Percentiles rank a stretch among this genome's conserved stretches.
phyloP scores from a whole-genome alignment of 64 coral and sea anemone genomes.

The Platygyra sinensis region DNA sequence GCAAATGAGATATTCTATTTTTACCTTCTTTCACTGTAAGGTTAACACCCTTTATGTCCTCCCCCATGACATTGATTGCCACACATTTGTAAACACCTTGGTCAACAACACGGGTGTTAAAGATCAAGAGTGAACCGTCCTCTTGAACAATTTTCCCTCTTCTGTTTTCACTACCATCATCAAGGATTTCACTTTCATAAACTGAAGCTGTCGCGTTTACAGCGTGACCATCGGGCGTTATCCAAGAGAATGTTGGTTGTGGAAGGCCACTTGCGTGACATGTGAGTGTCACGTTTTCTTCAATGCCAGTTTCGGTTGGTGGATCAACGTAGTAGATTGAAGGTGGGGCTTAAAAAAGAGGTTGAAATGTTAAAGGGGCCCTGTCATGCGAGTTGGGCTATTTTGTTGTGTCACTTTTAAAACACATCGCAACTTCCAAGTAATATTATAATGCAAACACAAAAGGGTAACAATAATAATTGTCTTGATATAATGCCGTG shows the following conservation, averaged over 20 bases:
- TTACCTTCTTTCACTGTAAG: conserved; percentile 69
- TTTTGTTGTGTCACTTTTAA: neutral
- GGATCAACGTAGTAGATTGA: neutral
- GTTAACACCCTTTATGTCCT: conserved; percentile 15
- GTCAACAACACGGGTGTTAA: conserved; percentile 45
- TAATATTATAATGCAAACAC: too few species aligned
- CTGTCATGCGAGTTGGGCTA: too few species aligned
- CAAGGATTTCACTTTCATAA: conserved; percentile 1
- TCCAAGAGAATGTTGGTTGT: conserved; percentile 30
- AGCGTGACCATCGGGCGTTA: neutral
- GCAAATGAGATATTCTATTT: neutral
- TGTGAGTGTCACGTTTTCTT: conserved; percentile 40
- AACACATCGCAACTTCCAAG: neutral
- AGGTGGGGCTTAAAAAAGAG: conserved; percentile 7
- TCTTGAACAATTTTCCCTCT: conserved; percentile 26
- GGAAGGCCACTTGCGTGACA: conserved; percentile 43
- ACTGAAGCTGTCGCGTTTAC: neutral
- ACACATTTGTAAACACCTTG: conserved; percentile 66
- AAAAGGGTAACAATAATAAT: too few species aligned
- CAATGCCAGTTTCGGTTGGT: neutral
- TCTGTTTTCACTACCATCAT: conserved; percentile 12
- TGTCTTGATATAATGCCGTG: too few species aligned
- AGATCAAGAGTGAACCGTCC: conserved; percentile 61
- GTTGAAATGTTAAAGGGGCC: neutral
- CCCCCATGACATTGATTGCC: conserved; percentile 50